These are phyloP conservation scores for Acanthosoma haemorrhoidale DNA, from an alignment of 2,888 invertebrate species.

Conservation along the genomic window DNA sequence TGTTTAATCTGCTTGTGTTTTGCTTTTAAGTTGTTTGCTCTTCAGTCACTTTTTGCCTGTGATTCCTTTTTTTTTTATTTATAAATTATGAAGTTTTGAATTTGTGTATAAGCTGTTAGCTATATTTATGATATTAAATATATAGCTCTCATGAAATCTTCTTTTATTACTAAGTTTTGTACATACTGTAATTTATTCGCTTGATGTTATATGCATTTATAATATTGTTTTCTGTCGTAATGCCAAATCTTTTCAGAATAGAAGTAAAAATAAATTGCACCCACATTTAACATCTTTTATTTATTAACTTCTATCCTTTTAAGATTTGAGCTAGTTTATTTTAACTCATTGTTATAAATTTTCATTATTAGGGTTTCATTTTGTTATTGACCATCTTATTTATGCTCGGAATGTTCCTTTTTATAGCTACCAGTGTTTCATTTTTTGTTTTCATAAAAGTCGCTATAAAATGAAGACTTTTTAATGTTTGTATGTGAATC, in stretches of 20 bases:
- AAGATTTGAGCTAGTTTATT: background rate
- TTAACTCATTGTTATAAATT: background rate
- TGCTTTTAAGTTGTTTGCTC: background rate
- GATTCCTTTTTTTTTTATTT: background rate
- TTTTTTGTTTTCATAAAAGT: background rate
- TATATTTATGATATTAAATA: too few species aligned
- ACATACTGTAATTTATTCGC: conserved; percentile 15
- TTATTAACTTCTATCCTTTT: conserved; percentile 11
- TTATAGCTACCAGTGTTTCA: background rate
- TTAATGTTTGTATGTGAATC: background rate
- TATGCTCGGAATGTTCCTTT: background rate
- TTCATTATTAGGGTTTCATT: background rate
- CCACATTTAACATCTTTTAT: conserved; percentile 22
- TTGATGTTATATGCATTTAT: background rate
- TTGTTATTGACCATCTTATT: background rate
- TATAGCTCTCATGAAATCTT: conserved; percentile 20
- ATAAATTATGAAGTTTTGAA: too few species aligned
- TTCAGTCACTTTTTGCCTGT: background rate
- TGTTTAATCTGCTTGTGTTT: background rate
- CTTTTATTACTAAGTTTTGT: background rate
- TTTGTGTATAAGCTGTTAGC: too few species aligned
- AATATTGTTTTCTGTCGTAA: background rate
- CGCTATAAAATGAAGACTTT: background rate
- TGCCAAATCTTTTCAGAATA: background rate
- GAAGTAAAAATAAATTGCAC: conserved; percentile 6